Evolutionary conservation across 2,113 vertebrate genomes (phyloP).

Genomic region (Macquaria australasica): DNA sequence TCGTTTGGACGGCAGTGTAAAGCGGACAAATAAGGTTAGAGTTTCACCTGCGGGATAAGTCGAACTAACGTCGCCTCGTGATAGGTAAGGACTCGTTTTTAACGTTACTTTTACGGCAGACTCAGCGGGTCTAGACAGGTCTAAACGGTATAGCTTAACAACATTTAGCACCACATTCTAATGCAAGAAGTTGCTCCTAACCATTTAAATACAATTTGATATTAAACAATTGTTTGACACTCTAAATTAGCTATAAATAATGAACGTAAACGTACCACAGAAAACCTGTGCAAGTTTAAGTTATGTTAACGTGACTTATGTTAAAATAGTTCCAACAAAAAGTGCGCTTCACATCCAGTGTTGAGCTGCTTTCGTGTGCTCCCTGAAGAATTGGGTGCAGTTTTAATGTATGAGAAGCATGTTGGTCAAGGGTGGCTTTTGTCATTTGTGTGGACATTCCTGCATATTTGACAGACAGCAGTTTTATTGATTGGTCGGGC

Average conservation of each 20-base stretch:
- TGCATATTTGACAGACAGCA: not conserved
- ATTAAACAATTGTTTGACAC: not conserved
- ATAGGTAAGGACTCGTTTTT: conserved; percentile 32
- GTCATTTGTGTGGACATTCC: not conserved
- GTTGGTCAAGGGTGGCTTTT: not conserved
- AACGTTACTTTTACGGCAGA: not conserved
- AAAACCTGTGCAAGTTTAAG: too few relatives aligned
- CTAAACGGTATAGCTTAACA: too few relatives aligned
- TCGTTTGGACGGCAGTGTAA: not conserved
- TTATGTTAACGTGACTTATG: not conserved
- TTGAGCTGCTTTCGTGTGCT: not conserved
- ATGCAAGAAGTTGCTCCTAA: not conserved
- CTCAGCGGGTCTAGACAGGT: not conserved
- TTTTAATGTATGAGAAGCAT: not conserved
- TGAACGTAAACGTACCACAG: not conserved
- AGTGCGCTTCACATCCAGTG: not conserved
- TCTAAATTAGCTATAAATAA: not conserved
- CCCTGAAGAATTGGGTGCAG: not conserved
- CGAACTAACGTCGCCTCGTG: not conserved
- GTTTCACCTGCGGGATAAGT: conserved; percentile 45
- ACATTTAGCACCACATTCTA: not conserved
- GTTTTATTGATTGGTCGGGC: not conserved
- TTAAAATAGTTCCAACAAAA: not conserved
- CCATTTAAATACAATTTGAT: not conserved
- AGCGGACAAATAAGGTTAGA: not conserved